These are phyloP conservation scores for Melospiza melodia DNA, from an alignment of 2,113 vertebrate genomes.

Conservation along the genomic window DNA sequence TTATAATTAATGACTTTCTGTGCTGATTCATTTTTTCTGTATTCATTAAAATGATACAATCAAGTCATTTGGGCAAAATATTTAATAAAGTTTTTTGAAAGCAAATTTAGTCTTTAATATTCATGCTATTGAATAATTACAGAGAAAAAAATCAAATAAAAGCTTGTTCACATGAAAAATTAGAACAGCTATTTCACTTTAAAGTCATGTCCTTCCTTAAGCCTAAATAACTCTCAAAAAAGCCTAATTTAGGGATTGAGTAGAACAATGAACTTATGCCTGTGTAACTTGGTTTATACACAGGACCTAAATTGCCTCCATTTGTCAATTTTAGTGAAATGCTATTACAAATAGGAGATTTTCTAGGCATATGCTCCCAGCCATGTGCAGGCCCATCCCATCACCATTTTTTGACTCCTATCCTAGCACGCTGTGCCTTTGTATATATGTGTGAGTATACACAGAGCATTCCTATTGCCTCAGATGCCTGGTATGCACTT, in stretches of 20 bases:
- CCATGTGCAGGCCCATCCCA: not conserved
- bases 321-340: not conserved
- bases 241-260: not conserved
- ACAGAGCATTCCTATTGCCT: not conserved
- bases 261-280: not conserved
- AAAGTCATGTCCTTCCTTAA: not conserved
- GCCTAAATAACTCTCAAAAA: not conserved
- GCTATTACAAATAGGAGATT: not conserved
- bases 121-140: slow-evolving; percentile 22
- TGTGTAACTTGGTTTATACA: not conserved
- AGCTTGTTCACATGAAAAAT: slow-evolving; percentile 21
- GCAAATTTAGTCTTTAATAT: slow-evolving; percentile 22
- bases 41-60: slow-evolving; percentile 58
- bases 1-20: slow-evolving; percentile 36
- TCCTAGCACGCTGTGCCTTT: not conserved
- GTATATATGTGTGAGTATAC: not conserved
- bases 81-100: slow-evolving; percentile 37
- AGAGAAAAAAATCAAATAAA: slow-evolving; percentile 14
- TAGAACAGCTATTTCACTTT: slow-evolving; percentile 14
- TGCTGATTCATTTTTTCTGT: slow-evolving; percentile 28
- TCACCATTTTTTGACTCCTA: not conserved
- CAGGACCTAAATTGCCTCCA: not conserved
- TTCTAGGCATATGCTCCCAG: not conserved
- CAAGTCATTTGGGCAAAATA: slow-evolving; percentile 17
- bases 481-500: not conserved